A percentile compares a stretch with the other conserved stretches of the same genome.
phyloP scores from a whole-genome alignment of 2,797 vertebrate genomes.

The Scolopax bukidnonensis region DNA sequence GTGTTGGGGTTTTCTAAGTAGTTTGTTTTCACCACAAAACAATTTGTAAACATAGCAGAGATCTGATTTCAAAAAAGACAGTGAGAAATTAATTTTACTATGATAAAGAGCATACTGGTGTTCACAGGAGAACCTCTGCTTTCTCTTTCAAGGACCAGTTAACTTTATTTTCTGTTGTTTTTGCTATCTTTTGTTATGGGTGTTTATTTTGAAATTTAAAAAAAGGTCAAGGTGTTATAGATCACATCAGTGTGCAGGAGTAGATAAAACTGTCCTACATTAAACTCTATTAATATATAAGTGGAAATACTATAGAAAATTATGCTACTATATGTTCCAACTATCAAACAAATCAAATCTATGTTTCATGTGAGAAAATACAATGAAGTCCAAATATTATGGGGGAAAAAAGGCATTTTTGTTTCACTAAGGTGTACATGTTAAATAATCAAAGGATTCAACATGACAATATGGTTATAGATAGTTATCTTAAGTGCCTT shows the following conservation, averaged over 20 bases:
- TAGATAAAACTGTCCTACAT: not conserved
- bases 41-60: conserved; percentile 30
- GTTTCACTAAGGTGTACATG: conserved; percentile 87
- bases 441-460: conserved; percentile 93
- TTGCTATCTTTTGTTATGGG: not conserved
- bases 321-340: conserved; percentile 8
- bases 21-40: conserved; percentile 12
- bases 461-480: conserved; percentile 92
- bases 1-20: not conserved
- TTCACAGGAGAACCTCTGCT: not conserved
- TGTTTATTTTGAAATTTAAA: not conserved
- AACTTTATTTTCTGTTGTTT: conserved; percentile 14
- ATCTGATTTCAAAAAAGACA: not conserved
- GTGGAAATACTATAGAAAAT: conserved; percentile 27
- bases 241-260: not conserved
- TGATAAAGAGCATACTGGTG: not conserved
- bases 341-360: conserved; percentile 61
- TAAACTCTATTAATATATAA: not conserved
- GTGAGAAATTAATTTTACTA: conserved; percentile 1
- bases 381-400: conserved; percentile 70
- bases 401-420: conserved; percentile 76
- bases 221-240: not conserved
- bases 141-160: not conserved
- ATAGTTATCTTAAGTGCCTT: conserved; percentile 92
- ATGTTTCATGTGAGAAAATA: conserved; percentile 62